Evolutionary conservation across 2,113 vertebrate genomes (phyloP).

Genomic region (Loxodonta africana): DNA sequence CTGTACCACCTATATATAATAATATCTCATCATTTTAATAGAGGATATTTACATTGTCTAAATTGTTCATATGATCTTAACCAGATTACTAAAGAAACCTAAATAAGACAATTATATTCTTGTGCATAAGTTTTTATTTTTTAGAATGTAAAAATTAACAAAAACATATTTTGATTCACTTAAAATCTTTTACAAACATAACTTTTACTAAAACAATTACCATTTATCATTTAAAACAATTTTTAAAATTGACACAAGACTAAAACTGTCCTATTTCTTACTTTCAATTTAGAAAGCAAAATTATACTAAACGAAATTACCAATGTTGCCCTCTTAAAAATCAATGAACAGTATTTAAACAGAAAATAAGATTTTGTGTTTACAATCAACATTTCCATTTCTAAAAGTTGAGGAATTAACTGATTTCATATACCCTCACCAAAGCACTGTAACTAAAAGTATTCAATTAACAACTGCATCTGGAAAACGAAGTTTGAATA

Average conservation of each 20-base stretch:
- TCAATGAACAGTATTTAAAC: slow-evolving; percentile 23
- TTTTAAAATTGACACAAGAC: slow-evolving; percentile 17
- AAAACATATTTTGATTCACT: background rate
- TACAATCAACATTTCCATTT: slow-evolving; percentile 62
- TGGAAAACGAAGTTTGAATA: slow-evolving; percentile 1
- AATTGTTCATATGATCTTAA: slow-evolving; percentile 23
- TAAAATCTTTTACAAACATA: slow-evolving; percentile 44
- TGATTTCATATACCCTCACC: background rate
- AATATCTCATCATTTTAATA: slow-evolving; percentile 38
- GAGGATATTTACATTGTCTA: background rate
- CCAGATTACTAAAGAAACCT: slow-evolving; percentile 23
- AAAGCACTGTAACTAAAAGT: background rate
- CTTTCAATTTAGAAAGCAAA: slow-evolving; percentile 49
- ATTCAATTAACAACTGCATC: background rate
- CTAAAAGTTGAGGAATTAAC: slow-evolving; percentile 14
- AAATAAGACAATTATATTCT: background rate
- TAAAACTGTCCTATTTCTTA: slow-evolving; percentile 24
- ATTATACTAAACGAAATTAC: background rate
- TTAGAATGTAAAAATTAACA: slow-evolving; percentile 31
- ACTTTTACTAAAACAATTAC: background rate
- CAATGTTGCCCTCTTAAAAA: background rate
- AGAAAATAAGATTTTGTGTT: slow-evolving; percentile 54
- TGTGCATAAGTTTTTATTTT: background rate
- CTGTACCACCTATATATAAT: background rate
- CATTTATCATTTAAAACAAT: background rate